These are phyloP conservation scores for Hemiprocne comata DNA, from an alignment of 2,113 vertebrate genomes.

Conservation along the genomic window DNA sequence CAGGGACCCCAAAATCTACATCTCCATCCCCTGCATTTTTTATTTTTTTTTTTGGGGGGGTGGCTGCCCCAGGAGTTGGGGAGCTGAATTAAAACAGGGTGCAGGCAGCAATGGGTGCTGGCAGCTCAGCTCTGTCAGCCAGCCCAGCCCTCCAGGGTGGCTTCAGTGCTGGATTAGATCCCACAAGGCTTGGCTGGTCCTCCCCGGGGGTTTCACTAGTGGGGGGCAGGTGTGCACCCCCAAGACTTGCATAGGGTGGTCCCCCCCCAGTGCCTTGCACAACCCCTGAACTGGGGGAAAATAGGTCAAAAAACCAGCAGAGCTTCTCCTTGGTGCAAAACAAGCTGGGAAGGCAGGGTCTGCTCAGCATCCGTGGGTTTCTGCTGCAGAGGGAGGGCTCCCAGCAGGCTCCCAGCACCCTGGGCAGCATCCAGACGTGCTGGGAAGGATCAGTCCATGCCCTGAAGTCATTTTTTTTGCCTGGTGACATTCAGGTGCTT, in stretches of 20 bases:
- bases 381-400: neutral
- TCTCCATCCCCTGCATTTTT: neutral
- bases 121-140: accelerated
- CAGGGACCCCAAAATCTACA: neutral
- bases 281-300: neutral
- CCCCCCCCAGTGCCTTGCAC: accelerated
- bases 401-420: accelerated
- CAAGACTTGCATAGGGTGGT: too few species aligned
- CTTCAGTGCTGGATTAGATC: neutral
- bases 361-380: neutral
- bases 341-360: accelerated
- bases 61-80: neutral
- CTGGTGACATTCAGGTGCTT: slow-evolving; percentile 1
- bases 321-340: neutral
- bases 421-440: neutral
- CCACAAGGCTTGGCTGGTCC: neutral
- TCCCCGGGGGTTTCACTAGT: neutral
- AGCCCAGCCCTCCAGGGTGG: neutral
- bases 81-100: neutral
- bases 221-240: neutral
- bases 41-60: too few species aligned
- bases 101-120: neutral
- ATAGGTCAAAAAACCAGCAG: neutral
- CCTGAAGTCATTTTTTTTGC: neutral
- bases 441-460: accelerated